Conservation (phyloP, 1,140 invertebrate genomes). For the Drosophila novamexicana region DNA sequence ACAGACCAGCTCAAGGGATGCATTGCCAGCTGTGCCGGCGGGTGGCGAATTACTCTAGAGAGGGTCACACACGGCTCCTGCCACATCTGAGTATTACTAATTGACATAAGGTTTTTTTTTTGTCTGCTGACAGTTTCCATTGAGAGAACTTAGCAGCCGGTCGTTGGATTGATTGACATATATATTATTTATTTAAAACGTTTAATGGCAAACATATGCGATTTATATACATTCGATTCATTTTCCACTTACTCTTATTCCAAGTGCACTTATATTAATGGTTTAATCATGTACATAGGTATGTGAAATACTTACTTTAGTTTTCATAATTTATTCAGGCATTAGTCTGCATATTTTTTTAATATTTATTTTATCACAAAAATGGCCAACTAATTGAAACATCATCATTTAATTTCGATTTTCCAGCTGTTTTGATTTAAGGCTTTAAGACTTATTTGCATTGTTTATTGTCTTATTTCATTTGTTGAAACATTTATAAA, state of each 20-base stretch:
- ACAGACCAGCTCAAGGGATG: background rate
- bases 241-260: too few species aligned
- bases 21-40: slow-evolving; percentile 10
- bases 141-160: background rate
- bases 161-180: background rate
- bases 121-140: background rate
- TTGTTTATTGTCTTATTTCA: background rate
- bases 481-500: too few species aligned
- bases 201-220: background rate
- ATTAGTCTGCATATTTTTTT: too few species aligned
- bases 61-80: background rate
- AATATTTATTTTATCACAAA: too few species aligned
- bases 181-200: slow-evolving; percentile 5
- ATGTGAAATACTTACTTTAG: too few species aligned
- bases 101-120: slow-evolving; percentile 2
- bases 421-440: background rate
- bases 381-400: too few species aligned
- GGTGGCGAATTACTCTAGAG: background rate
- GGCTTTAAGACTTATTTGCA: background rate
- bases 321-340: too few species aligned
- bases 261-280: too few species aligned
- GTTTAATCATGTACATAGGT: too few species aligned
- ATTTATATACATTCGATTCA: background rate
- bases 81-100: background rate
- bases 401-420: too few species aligned